phyloP scores from a whole-genome alignment of 2,113 vertebrate species.

The Odontophorus gujanensis region DNA sequence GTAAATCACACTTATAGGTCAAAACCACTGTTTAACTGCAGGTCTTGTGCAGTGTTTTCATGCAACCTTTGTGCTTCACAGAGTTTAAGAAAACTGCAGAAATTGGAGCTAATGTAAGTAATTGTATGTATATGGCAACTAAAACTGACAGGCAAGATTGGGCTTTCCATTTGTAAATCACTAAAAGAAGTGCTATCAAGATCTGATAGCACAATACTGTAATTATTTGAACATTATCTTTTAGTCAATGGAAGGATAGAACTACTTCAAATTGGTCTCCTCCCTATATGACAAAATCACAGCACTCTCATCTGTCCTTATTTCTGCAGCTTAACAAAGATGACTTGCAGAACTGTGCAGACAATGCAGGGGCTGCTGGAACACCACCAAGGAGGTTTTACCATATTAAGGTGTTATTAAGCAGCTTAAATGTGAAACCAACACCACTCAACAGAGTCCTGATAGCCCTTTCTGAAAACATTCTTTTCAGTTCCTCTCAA shows the following conservation, averaged over 20 bases:
- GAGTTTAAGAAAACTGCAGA: neutral
- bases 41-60: neutral
- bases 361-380: neutral
- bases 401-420: neutral
- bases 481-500: neutral
- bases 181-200: neutral
- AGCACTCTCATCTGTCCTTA: neutral
- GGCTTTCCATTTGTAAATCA: neutral
- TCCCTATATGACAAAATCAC: neutral
- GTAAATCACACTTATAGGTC: neutral
- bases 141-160: neutral
- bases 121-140: neutral
- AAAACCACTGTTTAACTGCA: slow-evolving; percentile 6
- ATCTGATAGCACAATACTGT: neutral
- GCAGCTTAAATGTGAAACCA: neutral
- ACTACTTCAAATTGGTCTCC: neutral
- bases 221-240: neutral
- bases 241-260: neutral
- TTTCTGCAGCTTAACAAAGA: neutral
- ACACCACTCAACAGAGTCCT: neutral
- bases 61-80: neutral
- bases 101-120: neutral
- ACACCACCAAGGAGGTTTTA: neutral
- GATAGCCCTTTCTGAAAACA: neutral
- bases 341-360: neutral